Conservation (phyloP, 1,140 invertebrate species). For the Andrena cerasifolii region DNA sequence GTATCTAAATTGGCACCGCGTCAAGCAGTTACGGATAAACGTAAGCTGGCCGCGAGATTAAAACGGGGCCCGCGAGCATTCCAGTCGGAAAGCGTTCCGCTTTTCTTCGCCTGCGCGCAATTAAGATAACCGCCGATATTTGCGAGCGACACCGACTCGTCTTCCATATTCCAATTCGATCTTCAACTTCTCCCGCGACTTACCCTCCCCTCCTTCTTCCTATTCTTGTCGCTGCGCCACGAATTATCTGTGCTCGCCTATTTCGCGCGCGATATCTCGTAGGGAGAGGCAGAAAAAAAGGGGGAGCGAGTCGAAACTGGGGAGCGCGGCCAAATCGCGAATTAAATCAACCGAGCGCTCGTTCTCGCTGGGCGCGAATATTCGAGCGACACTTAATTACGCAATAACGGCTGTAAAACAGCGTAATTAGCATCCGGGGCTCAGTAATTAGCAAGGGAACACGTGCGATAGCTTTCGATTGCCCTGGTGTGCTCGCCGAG, state of each 20-base stretch:
- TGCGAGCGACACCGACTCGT: not conserved
- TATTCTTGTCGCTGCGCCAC: too few relatives aligned
- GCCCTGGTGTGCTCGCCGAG: not conserved
- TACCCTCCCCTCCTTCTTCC: not conserved
- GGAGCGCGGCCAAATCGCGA: not conserved
- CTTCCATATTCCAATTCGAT: not conserved
- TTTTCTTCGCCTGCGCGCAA: not conserved
- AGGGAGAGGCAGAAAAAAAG: not conserved
- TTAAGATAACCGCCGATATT: conserved; percentile 17
- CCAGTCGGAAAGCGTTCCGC: not conserved
- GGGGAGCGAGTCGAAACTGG: not conserved
- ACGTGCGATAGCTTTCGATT: conserved; percentile 18
- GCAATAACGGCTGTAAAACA: conserved; percentile 33
- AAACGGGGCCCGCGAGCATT: conserved; percentile 15
- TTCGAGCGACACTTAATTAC: conserved; percentile 32
- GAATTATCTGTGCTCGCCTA: too few relatives aligned
- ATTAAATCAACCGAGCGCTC: conserved; percentile 6
- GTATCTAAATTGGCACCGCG: conserved; percentile 27
- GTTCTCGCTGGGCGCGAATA: conserved; percentile 11
- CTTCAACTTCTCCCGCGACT: too few relatives aligned
- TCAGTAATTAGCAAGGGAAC: conserved; percentile 22
- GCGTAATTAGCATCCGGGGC: conserved; percentile 29
- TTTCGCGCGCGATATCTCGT: not conserved
- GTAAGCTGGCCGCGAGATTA: conserved; percentile 24
- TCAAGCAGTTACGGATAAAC: conserved; percentile 30